Percentiles rank a stretch among this genome's conserved stretches.
These are phyloP conservation scores for Ganaspis sp. DNA, from an alignment of 1,140 invertebrate species.

Conservation along the genomic window DNA sequence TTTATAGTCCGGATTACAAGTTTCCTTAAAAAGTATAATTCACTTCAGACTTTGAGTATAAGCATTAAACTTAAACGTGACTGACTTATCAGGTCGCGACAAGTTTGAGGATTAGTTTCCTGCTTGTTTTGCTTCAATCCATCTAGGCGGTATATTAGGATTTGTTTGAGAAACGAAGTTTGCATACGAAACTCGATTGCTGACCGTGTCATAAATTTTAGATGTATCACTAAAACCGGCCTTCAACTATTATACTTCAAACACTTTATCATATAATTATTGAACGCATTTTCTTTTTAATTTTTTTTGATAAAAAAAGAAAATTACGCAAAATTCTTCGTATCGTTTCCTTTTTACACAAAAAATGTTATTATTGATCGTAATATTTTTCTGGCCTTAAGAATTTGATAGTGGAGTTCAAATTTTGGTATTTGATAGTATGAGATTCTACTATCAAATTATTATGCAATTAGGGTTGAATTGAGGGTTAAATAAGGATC, in stretches of 20 bases:
- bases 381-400: too few species aligned
- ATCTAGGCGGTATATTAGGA: background rate
- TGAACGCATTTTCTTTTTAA: too few species aligned
- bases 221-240: background rate
- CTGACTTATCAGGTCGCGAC: constrained; percentile 32
- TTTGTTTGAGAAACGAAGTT: background rate
- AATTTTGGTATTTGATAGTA: too few species aligned
- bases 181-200: background rate
- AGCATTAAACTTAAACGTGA: background rate
- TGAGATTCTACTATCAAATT: too few species aligned
- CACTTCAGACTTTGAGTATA: background rate
- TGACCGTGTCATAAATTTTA: background rate
- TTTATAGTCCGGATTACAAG: background rate
- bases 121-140: constrained; percentile 4
- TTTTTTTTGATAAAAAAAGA: too few species aligned
- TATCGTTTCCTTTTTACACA: too few species aligned
- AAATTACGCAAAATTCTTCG: too few species aligned
- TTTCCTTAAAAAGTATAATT: background rate
- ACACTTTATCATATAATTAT: too few species aligned
- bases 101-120: constrained; percentile 26
- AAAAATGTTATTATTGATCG: too few species aligned
- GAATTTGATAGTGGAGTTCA: too few species aligned
- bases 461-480: too few species aligned
- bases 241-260: background rate
- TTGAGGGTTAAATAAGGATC: too few species aligned